Percentiles rank a stretch among this genome's conserved stretches.
These are phyloP conservation scores for Cybosia mesomella DNA, from an alignment of 2,888 invertebrate genomes.

Conservation along the genomic window DNA sequence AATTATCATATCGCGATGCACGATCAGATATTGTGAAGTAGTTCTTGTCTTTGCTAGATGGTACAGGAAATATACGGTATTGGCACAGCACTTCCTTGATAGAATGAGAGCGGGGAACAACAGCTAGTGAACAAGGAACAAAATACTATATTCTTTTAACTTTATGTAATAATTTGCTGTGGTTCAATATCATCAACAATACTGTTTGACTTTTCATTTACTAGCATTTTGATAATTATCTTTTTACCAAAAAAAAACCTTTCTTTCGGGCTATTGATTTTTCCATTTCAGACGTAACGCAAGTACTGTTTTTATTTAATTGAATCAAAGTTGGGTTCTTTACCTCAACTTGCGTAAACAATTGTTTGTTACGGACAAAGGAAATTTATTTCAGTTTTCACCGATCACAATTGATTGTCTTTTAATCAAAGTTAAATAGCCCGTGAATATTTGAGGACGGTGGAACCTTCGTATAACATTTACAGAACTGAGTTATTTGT, in stretches of 20 bases:
- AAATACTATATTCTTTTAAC: too few relatives aligned
- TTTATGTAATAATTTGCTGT: too few relatives aligned
- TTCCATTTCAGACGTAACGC: not conserved
- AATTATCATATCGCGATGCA: too few relatives aligned
- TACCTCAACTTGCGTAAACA: constrained; percentile 31
- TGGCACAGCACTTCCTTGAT: not conserved
- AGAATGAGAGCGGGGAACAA: too few relatives aligned
- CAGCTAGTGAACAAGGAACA: too few relatives aligned
- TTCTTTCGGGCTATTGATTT: not conserved
- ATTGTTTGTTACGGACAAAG: constrained; percentile 39
- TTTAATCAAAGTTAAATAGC: constrained; percentile 45
- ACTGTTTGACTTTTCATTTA: too few relatives aligned
- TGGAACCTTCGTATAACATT: constrained; percentile 43
- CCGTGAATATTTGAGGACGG: constrained; percentile 40
- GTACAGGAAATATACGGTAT: too few relatives aligned
- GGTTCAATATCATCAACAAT: too few relatives aligned
- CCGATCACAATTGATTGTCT: constrained; percentile 50
- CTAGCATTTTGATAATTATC: constrained; percentile 2
- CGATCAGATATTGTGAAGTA: too few relatives aligned
- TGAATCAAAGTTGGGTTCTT: constrained; percentile 20
- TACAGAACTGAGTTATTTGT: constrained; percentile 37
- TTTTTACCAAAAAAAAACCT: too few relatives aligned
- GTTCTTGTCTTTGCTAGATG: too few relatives aligned
- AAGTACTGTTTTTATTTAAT: constrained; percentile 22
- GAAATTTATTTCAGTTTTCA: constrained; percentile 52